Evolutionary conservation across 2,113 vertebrate genomes (phyloP).

Genomic region (Laticauda laticaudata): DNA sequence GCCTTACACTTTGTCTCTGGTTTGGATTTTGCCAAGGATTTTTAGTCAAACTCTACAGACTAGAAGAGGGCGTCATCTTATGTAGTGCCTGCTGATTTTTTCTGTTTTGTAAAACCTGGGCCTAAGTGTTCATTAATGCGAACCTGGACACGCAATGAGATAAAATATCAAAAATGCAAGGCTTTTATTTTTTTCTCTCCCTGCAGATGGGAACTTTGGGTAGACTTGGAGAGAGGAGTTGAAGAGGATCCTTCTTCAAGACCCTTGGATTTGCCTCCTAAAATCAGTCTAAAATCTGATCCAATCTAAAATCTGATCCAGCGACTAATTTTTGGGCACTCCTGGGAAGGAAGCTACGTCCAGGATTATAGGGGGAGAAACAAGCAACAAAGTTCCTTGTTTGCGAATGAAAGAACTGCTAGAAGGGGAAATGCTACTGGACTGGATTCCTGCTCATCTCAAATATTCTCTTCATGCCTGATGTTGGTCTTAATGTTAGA

Average conservation of each 20-base stretch:
- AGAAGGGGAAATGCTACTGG: background rate
- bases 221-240: background rate
- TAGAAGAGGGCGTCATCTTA: background rate
- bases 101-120: background rate
- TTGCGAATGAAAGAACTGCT: background rate
- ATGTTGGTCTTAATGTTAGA: slow-evolving; percentile 24
- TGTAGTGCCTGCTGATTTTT: background rate
- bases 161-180: background rate
- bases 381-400: background rate
- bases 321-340: accelerated
- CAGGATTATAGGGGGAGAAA: background rate
- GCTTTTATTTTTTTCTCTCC: background rate
- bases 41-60: background rate
- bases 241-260: background rate
- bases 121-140: background rate
- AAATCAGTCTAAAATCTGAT: background rate
- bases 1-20: slow-evolving; percentile 61
- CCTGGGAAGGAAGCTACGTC: background rate
- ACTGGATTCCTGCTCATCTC: background rate
- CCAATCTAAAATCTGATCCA: no score
- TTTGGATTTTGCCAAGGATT: slow-evolving; percentile 16
- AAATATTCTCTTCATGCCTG: background rate
- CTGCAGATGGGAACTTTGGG: background rate
- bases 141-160: background rate
- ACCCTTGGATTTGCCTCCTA: background rate